Evolutionary conservation across 1,140 invertebrate species (phyloP), one percentile per base, ranked within the genome.

Genomic region (Meloidogyne chitwoodi): DNA sequence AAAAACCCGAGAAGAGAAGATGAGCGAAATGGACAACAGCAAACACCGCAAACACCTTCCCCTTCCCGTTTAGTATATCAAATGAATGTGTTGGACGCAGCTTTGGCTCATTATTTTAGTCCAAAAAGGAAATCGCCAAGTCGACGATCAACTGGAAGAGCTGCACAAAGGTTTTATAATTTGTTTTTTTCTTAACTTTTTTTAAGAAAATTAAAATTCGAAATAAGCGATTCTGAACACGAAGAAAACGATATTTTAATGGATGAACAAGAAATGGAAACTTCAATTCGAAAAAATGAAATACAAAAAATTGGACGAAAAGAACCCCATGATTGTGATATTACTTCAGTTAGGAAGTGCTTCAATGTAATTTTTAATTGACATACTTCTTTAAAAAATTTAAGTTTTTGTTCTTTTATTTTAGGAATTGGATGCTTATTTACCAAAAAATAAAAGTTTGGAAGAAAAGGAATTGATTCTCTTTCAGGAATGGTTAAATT

Each of bases 81-180:
- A 73, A 73, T 73, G 71, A 63, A 73, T 38, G 56, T 38, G 2
- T 64, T 73, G 3, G 71, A 31, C 22, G 24, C 71, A 22, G 71
- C 71, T 11, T 22, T 73, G 56, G 12, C 56, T 31, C 48, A 70
- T 22, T 68, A 75, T 70, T 75, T 75, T 56, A 75, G 74, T 64
- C 74, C 74, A 27, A 75, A 75, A 22, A 75, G 65, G 11, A 48
- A 68, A 24, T 75, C 74, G 19, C 74, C 74, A 38, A 68, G 66
- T 22, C 74, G 66, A 16, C 74, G 66, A 16, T 5, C 22, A 29
- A n/a, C 74, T 66, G 62, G 71, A 0, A 38, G 48, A 31, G 22
- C 22, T 22, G 29, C 27, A 27, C 61, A 74, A 38, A 74, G 61
- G 63, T 27, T 22, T 38, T 12, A 14, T 41, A 22, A 11, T 65